These are phyloP conservation scores for Venustoraphidia nigricollis DNA, from an alignment of 2,888 invertebrate genomes.

Conservation along the genomic window DNA sequence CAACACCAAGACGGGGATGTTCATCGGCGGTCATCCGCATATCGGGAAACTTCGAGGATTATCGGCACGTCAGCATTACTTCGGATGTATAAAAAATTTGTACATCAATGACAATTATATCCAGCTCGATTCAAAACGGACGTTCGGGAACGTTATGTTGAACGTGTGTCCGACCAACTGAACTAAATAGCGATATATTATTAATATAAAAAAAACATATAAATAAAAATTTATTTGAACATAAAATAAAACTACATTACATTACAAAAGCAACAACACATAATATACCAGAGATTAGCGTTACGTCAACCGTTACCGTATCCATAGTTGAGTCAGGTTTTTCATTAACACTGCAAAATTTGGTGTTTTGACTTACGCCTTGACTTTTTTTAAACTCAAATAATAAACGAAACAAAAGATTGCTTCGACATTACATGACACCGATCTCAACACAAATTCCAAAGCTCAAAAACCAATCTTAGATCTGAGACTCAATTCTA, in stretches of 20 bases:
- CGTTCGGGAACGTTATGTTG: conserved; percentile 56
- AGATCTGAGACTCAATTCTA: too few species aligned
- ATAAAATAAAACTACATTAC: conserved; percentile 15
- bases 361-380: too few species aligned
- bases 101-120: conserved; percentile 38
- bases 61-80: conserved; percentile 52
- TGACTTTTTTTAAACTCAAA: too few species aligned
- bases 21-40: conserved; percentile 75
- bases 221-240: not conserved
- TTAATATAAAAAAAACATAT: not conserved
- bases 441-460: too few species aligned
- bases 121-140: conserved; percentile 37
- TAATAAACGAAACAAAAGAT: too few species aligned
- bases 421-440: too few species aligned
- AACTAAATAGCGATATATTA: conserved; percentile 11
- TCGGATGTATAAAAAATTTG: conserved; percentile 66
- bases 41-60: conserved; percentile 43
- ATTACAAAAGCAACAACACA: too few species aligned
- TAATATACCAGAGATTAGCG: too few species aligned
- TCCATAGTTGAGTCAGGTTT: too few species aligned
- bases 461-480: too few species aligned
- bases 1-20: conserved; percentile 72
- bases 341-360: too few species aligned
- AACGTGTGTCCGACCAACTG: conserved; percentile 70
- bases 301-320: too few species aligned